These are phyloP conservation scores for Anisognathus igniventris DNA, from an alignment of 2,797 vertebrate species.

Conservation along the genomic window DNA sequence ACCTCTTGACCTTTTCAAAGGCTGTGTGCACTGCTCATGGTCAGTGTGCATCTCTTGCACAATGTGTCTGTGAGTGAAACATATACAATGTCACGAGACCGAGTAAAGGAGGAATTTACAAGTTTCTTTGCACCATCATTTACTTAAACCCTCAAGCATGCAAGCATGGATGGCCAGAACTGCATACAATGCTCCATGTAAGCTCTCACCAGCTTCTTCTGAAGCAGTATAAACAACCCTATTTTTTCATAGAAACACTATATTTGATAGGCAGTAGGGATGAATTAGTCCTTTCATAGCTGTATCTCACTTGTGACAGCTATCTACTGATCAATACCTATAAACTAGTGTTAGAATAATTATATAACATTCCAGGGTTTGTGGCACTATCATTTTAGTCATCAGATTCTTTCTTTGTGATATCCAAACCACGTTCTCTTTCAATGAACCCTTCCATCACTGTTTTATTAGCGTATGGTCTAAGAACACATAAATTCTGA, in stretches of 20 bases:
- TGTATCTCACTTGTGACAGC: background rate
- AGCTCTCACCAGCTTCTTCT: background rate
- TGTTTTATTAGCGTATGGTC: background rate
- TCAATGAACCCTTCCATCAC: background rate
- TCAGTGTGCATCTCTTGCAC: background rate
- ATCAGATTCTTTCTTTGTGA: background rate
- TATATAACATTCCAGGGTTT: background rate
- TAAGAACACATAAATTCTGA: background rate
- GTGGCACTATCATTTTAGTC: background rate
- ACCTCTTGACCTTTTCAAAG: background rate
- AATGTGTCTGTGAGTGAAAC: background rate
- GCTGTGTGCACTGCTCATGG: background rate
- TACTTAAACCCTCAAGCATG: background rate
- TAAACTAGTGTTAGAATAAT: background rate
- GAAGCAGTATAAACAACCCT: background rate
- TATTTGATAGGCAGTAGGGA: background rate
- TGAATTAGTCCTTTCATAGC: background rate
- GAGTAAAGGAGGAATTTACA: background rate
- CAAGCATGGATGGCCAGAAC: background rate
- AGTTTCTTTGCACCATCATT: background rate
- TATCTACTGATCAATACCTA: background rate
- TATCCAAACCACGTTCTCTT: background rate
- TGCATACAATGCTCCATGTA: background rate
- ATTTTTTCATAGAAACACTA: background rate
- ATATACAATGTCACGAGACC: background rate